Evolutionary conservation across 2,113 vertebrate species (phyloP), one percentile per base, ranked within the genome.

Genomic region (Silurus asotus): DNA sequence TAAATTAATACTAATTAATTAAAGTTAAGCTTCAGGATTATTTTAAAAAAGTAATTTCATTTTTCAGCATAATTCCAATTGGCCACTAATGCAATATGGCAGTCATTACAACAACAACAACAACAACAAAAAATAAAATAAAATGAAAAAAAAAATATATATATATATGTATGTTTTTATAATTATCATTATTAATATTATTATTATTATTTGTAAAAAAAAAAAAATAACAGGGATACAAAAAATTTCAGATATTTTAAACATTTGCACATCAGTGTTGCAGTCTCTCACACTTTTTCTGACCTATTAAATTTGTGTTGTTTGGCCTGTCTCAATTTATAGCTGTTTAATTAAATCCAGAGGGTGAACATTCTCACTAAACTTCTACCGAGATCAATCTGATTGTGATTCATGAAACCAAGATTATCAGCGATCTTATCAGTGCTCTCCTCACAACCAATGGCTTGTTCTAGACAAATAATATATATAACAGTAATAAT

Each of bases 401-500:
- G 45, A 23, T 75, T 51, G 20, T 53, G 72, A 75, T 75, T 75
- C 48, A n/a, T 49, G 48, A 75, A 11, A 28, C 20, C 11, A 1
- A 25, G 20, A 11, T 76, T 13, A 53, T 76, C 17, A 1, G 15
- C 10, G 19, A 72, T 15, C 45, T 72, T 72, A 72, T 45, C 20
- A 23, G 48, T 75, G 72, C 45, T 75, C 10, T 53, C 20, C 11
- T 76, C 23, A 20, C 72, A 49, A 6, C 72, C 14, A 11, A 19
- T 23, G 13, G 48, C 72, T 53, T 53, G 48, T 23, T 75, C 72
- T 14, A 49, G 20, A n/a, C 10, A 13, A 53, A 53, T 13, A n/a
- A 49, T 49, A 25, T n/a, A 53, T 53, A 53, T 53, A 76, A 76
- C 74, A 25, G 74, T 53, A 76, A 76, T 53, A n/a, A 76, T 76